Base-by-base conservation (phyloP, 1,140 invertebrate genomes). In the Matsumurasca onukii region DNA sequence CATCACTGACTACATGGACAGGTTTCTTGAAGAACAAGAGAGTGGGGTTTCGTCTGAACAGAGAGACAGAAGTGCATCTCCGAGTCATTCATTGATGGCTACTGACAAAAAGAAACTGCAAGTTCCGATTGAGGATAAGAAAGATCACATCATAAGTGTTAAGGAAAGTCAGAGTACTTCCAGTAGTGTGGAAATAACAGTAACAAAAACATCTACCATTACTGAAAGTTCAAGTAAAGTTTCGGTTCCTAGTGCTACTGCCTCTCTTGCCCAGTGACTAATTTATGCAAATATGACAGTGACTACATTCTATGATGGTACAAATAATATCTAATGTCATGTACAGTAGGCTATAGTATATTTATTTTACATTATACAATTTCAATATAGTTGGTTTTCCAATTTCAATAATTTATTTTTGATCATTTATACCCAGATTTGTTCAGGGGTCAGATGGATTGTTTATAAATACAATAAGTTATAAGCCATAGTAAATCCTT, bases 1-100 rank as follows among this genome's bases (percentile, higher is more conserved):
- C 65, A 87, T 84, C 70, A 93, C 91, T 29, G 92, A 94, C 79
- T 93, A 92, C 76, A 93, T 94, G 91, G 91, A 94, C 75, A 83
- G 90, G 72, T 93, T 93, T 80, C 78, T 94, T 63, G 91, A 93
- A 76, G 91, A 93, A 77, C 89, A 91, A 76, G 91, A 93, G 69
- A 81, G 82, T 70, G 65, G 64, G 1, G 31, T 39, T 24, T 27
- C 12, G 0, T 49, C 31, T 29, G 57, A 39, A 3, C 57, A 65
- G 13, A 52, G 71, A 63, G 67, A 70, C 31, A 31, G 69, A 45
- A 72, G 71, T 51, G 45, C 82, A 55, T 85, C 82, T 13, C 83
- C 84, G 17, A 85, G 84, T n/a, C 83, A 86, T 74, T 86, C 84
- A 69, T 76, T 89, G n/a, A 75, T 88, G 3, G 86, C 85, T 64